Conservation (phyloP, 2,888 invertebrate genomes). For the Cerastis rubricosa region DNA sequence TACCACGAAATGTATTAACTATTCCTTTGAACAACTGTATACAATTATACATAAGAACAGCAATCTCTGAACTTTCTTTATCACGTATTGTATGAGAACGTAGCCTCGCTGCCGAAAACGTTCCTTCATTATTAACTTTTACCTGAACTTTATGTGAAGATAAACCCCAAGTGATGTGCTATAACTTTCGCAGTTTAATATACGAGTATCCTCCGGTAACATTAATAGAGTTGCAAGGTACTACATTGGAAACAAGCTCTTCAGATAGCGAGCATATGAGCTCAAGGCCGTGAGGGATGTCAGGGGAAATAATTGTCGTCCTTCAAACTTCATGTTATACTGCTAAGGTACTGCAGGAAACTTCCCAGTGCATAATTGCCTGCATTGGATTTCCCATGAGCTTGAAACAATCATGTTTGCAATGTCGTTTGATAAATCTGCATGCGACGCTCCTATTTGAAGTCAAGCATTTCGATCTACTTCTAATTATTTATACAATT, state of each 20-base stretch:
- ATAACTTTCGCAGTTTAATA: conserved; percentile 50
- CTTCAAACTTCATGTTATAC: conserved; percentile 60
- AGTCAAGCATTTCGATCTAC: conserved; percentile 1
- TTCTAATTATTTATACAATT: neutral
- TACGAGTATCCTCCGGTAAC: conserved; percentile 21
- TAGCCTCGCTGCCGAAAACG: conserved; percentile 34
- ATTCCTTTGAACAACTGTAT: conserved; percentile 33
- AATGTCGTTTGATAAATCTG: conserved; percentile 35
- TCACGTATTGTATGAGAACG: conserved; percentile 35
- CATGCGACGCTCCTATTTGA: conserved; percentile 16
- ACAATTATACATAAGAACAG: conserved; percentile 19
- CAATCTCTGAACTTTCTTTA: conserved; percentile 45
- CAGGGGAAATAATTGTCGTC: conserved; percentile 64
- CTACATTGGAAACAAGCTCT: conserved; percentile 34
- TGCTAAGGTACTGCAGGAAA: conserved; percentile 38
- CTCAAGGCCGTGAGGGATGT: conserved; percentile 37
- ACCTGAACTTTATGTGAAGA: conserved; percentile 50
- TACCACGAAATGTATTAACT: conserved; percentile 33
- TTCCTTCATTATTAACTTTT: conserved; percentile 44
- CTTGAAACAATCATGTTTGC: conserved; percentile 41
- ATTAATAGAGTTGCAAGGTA: conserved; percentile 37
- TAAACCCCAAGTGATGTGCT: conserved; percentile 44
- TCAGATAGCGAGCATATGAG: conserved; percentile 38
- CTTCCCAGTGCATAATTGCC: conserved; percentile 67
- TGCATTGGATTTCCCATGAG: conserved; percentile 71